These are phyloP conservation scores for Melanotaenia pygmaea DNA, from an alignment of 2,797 vertebrate genomes.

Conservation along the genomic window DNA sequence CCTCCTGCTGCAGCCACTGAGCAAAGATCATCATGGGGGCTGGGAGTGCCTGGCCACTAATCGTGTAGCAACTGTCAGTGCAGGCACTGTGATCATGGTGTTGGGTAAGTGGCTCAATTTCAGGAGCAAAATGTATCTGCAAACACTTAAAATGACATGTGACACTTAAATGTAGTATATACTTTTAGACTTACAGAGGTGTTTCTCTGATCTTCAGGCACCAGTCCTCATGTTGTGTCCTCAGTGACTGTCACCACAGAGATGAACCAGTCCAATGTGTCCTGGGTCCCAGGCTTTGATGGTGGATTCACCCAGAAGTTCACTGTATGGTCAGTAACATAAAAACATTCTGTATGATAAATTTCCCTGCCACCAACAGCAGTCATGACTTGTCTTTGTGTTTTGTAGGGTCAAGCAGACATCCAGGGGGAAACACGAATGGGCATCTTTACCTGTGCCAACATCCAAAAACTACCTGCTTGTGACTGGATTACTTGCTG, in stretches of 20 bases:
- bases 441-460: constrained; percentile 90
- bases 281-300: constrained; percentile 95
- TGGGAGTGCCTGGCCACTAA: constrained; percentile 93
- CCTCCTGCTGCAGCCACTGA: constrained; percentile 87
- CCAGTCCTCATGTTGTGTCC: constrained; percentile 90
- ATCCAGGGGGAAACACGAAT: constrained; percentile 90
- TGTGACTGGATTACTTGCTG: constrained; percentile 88
- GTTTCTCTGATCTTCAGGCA: constrained; percentile 80
- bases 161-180: not conserved
- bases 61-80: constrained; percentile 86
- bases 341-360: not conserved
- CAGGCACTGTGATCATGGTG: constrained; percentile 87
- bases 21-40: constrained; percentile 91
- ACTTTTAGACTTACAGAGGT: not conserved
- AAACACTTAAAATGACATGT: not conserved
- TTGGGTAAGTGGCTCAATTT: constrained; percentile 83
- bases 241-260: constrained; percentile 85
- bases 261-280: constrained; percentile 88
- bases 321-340: constrained; percentile 90
- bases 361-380: not conserved
- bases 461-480: constrained; percentile 85
- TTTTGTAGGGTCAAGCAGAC: constrained; percentile 86
- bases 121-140: not conserved
- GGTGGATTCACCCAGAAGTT: constrained; percentile 95
- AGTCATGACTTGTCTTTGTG: constrained; percentile 7